Base-by-base conservation (phyloP, 2,113 vertebrate genomes). In the Osmerus mordax region DNA sequence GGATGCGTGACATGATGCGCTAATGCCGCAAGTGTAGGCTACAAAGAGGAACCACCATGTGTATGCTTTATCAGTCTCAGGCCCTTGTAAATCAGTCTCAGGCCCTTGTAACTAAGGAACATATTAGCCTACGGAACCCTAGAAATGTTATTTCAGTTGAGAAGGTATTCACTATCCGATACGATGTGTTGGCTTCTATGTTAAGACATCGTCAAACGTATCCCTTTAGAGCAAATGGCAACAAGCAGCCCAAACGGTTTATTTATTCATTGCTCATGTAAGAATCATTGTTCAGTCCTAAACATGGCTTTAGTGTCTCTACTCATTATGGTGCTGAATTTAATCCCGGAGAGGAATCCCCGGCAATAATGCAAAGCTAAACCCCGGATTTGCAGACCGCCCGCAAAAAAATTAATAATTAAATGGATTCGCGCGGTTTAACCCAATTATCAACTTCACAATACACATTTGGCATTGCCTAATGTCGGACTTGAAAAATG, bases 391-490 rank as follows among this genome's bases (percentile, higher is more conserved):
- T 77, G 15, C 55, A 68, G 62, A 72, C 36, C 63, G n/a, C 70
- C 51, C 41, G 65, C 36, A 56, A 65, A 58, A 76, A 70, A 64
- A 66, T 4, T 71, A 79, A 80, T 55, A 74, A 82, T 79, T 74
- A 65, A 81, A 76, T 19, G 70, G 65, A 77, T 78, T 55, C 32
- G 60, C 61, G 61, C 51, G 69, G 67, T 78, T 82, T 76, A 68
- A 78, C 65, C 78, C 59, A 85, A 78, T 83, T 79, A 83, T 73
- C 67, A 78, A 76, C 51, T 70, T 71, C 71, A 36, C 23, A 51
- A 19, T 28, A 55, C 16, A 21, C 15, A 51, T 69, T n/a, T 36
- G 29, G 16, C 70, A 29, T 47, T 12, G 41, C 41, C 41, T 64
- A 36, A 36, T 29, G 62, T 36, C 14, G 62, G 55, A 59, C 16